Conservation (phyloP, 1,140 invertebrate genomes). For the Drosophila pachea region DNA sequence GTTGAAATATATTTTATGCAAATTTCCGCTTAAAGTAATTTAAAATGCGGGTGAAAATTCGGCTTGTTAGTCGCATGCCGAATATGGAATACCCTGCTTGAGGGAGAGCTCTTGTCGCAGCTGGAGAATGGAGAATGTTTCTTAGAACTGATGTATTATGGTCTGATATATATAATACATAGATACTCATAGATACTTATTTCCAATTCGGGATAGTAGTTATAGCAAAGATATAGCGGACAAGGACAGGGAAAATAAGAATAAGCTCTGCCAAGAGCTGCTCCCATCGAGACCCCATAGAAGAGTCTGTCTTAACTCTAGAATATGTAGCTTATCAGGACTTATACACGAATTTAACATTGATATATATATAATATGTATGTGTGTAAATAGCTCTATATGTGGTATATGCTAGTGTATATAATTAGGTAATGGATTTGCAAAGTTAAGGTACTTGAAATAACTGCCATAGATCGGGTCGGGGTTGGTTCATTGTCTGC, state of each 20-base stretch:
- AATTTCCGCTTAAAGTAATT: not conserved
- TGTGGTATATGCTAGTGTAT: too few species aligned
- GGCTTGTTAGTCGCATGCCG: not conserved
- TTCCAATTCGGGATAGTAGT: too few species aligned
- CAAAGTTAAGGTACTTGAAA: constrained; percentile 35
- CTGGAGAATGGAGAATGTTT: not conserved
- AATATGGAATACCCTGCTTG: not conserved
- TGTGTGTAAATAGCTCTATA: not conserved
- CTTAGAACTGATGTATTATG: not conserved
- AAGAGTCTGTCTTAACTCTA: not conserved
- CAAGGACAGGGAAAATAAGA: too few species aligned
- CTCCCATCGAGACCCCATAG: too few species aligned
- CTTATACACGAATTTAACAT: constrained; percentile 19
- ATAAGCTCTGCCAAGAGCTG: not conserved
- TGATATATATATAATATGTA: constrained; percentile 1
- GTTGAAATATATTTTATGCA: not conserved
- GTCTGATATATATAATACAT: constrained; percentile 4
- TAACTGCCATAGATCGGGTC: constrained; percentile 9
- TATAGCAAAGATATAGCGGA: too few species aligned
- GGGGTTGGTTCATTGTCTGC: constrained; percentile 25
- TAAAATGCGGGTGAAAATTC: not conserved
- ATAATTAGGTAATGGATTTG: constrained; percentile 21
- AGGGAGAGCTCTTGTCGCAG: not conserved
- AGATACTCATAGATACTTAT: not conserved
- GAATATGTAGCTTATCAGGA: not conserved